Percentiles rank a stretch among this genome's conserved stretches.
phyloP scores from a whole-genome alignment of 2,113 vertebrate genomes.

The Axis porcinus region DNA sequence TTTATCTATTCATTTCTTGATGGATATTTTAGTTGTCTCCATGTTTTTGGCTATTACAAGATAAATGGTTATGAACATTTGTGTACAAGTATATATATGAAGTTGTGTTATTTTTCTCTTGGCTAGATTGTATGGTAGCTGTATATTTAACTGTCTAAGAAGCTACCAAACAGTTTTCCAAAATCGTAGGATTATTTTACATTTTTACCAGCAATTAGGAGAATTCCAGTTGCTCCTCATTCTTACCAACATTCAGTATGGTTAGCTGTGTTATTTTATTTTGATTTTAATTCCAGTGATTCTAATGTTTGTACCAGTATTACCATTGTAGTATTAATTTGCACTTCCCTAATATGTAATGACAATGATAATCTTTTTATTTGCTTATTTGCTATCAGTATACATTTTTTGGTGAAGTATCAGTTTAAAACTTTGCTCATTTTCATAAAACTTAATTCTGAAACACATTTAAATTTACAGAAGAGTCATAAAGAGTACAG shows the following conservation, averaged over 20 bases:
- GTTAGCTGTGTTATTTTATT: neutral
- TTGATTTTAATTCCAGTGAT: neutral
- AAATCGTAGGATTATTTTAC: neutral
- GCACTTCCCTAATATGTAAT: neutral
- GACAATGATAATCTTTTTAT: neutral
- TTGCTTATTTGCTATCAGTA: neutral
- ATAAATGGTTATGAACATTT: neutral
- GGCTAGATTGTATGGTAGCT: neutral
- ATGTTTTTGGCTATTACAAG: neutral
- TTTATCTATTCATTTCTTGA: neutral
- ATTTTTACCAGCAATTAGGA: neutral
- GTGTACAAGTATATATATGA: neutral
- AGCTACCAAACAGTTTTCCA: neutral
- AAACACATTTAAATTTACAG: neutral
- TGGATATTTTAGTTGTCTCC: neutral
- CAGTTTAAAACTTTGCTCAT: neutral
- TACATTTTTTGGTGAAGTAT: neutral
- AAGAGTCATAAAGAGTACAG: neutral
- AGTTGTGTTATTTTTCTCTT: neutral
- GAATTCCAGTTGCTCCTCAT: neutral
- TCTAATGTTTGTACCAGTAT: neutral
- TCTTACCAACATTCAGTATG: neutral
- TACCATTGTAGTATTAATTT: neutral
- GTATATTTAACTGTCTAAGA: constrained; percentile 4
- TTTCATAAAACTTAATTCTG: neutral